A percentile compares a stretch with the other conserved stretches of the same genome.
These are phyloP conservation scores for Heliconius hortense DNA, from an alignment of 2,888 invertebrate species.

Conservation along the genomic window DNA sequence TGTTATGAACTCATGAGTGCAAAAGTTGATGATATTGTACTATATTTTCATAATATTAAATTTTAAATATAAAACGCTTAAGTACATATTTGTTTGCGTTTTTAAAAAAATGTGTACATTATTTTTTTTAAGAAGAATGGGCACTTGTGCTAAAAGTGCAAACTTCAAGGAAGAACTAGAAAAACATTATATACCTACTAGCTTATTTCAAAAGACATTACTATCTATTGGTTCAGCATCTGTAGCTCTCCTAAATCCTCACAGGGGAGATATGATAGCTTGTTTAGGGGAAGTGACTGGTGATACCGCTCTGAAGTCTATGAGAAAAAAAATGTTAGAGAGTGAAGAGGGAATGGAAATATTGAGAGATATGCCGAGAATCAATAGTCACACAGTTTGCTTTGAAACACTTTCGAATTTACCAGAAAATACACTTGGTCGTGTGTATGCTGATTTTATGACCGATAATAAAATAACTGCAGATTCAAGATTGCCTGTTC, in stretches of 20 bases:
- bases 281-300: constrained; percentile 96
- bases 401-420: constrained; percentile 86
- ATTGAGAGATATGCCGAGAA: constrained; percentile 89
- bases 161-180: constrained; percentile 84
- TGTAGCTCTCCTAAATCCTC: constrained; percentile 90
- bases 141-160: constrained; percentile 44
- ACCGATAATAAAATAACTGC: constrained; percentile 93
- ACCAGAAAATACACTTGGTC: constrained; percentile 92
- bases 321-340: constrained; percentile 88
- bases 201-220: constrained; percentile 87
- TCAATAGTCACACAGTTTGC: constrained; percentile 91
- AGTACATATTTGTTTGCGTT: background rate
- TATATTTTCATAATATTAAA: background rate
- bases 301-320: constrained; percentile 85
- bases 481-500: constrained; percentile 93
- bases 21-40: background rate
- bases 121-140: constrained; percentile 30
- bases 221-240: constrained; percentile 94
- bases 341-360: constrained; percentile 90
- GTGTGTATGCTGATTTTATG: constrained; percentile 92
- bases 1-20: background rate
- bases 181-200: constrained; percentile 84
- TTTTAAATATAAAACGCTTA: background rate
- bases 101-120: constrained; percentile 30
- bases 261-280: constrained; percentile 95